phyloP scores from a whole-genome alignment of 2,888 invertebrate species.

The Agrilus cyanescens region DNA sequence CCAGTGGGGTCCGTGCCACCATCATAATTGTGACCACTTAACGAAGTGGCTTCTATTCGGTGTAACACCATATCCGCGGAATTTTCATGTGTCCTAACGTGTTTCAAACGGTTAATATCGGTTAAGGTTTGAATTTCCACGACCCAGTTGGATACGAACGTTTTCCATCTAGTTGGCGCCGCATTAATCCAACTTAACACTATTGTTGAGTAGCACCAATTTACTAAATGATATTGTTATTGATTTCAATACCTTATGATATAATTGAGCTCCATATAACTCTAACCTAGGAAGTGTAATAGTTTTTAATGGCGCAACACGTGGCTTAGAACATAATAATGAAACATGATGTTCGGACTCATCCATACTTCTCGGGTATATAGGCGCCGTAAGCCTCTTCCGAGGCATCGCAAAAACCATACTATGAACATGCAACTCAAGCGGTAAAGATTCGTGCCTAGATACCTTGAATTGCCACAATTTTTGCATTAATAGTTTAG shows the following conservation, averaged over 20 bases:
- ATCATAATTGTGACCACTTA: no score
- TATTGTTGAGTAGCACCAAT: conserved; percentile 4
- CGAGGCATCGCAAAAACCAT: not conserved
- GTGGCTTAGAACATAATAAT: conserved; percentile 11
- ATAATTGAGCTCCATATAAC: conserved; percentile 10
- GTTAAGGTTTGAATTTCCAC: conserved; percentile 1
- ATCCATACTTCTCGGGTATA: conserved; percentile 10
- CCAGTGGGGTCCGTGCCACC: no score
- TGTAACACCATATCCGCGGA: no score
- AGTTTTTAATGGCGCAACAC: conserved; percentile 10
- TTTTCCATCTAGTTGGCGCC: conserved; percentile 1
- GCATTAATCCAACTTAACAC: conserved; percentile 5
- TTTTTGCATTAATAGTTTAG: no score
- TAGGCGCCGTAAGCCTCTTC: conserved; percentile 10
- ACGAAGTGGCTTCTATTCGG: no score
- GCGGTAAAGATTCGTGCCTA: no score
- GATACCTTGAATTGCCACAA: no score
- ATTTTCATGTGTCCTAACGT: no score
- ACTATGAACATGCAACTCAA: no score
- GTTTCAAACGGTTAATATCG: no score
- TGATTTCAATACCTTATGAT: conserved; percentile 3
- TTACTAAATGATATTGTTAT: conserved; percentile 1
- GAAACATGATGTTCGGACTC: not conserved
- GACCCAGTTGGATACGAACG: no score
- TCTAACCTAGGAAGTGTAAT: conserved; percentile 12